Conservation (phyloP, 2,888 invertebrate genomes). For the Caenorhabditis wallacei region DNA sequence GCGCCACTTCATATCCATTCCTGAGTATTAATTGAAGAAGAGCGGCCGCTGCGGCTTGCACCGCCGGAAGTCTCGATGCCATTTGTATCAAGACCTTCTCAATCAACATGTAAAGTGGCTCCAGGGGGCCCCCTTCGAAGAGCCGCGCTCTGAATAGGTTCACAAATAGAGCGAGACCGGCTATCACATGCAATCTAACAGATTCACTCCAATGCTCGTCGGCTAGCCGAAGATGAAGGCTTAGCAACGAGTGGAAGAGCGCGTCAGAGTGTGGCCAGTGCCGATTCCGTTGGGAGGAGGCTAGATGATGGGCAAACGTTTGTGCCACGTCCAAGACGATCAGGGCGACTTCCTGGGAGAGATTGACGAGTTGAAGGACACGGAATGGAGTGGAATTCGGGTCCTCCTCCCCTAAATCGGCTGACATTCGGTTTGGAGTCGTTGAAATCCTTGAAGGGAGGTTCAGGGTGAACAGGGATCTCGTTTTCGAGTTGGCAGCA, state of each 20-base stretch:
- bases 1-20: conserved; percentile 79
- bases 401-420: conserved; percentile 39
- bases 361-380: conserved; percentile 89
- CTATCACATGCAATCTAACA: conserved; percentile 93
- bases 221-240: conserved; percentile 91
- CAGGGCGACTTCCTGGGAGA: conserved; percentile 91
- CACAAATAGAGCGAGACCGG: conserved; percentile 93
- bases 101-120: conserved; percentile 78
- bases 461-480: conserved; percentile 53
- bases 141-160: conserved; percentile 86
- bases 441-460: conserved; percentile 19
- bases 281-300: conserved; percentile 63
- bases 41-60: conserved; percentile 82
- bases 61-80: conserved; percentile 76
- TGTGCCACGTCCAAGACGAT: conserved; percentile 89
- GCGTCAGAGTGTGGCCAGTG: conserved; percentile 85
- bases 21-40: conserved; percentile 80
- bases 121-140: conserved; percentile 79
- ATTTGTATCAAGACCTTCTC: conserved; percentile 78
- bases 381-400: conserved; percentile 67
- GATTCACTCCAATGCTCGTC: conserved; percentile 94
- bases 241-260: conserved; percentile 90
- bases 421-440: conserved; percentile 32
- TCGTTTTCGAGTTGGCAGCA: conserved; percentile 62
- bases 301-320: conserved; percentile 77